These are phyloP conservation scores for Octodonta nipae DNA, from an alignment of 2,888 invertebrate species.

Conservation along the genomic window DNA sequence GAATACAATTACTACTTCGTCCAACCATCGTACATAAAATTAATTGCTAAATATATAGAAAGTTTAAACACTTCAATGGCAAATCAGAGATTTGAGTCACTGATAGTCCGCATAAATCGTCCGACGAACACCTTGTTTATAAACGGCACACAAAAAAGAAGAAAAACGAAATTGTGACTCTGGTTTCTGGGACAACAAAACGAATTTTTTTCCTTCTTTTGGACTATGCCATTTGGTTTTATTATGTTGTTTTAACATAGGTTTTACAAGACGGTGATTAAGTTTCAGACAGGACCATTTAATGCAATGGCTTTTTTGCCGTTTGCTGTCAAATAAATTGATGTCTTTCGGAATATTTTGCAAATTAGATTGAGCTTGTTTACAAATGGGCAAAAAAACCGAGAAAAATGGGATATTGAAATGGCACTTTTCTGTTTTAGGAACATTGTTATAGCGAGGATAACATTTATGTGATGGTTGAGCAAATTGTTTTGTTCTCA, in stretches of 20 bases:
- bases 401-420: too few species aligned
- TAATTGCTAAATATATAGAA: slow-evolving; percentile 36
- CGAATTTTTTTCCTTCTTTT: slow-evolving; percentile 14
- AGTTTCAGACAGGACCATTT: too few species aligned
- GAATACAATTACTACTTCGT: slow-evolving; percentile 35
- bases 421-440: too few species aligned
- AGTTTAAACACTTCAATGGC: slow-evolving; percentile 37
- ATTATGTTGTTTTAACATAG: slow-evolving; percentile 10
- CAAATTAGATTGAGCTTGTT: too few species aligned
- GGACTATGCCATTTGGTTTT: slow-evolving; percentile 12
- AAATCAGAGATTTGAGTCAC: slow-evolving; percentile 35
- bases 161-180: slow-evolving; percentile 25
- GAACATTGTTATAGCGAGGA: too few species aligned
- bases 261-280: neutral
- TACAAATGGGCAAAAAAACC: too few species aligned
- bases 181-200: slow-evolving; percentile 21
- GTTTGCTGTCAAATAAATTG: too few species aligned
- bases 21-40: slow-evolving; percentile 33
- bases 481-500: too few species aligned
- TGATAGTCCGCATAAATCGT: slow-evolving; percentile 35
- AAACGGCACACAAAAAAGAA: slow-evolving; percentile 26
- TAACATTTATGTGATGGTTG: too few species aligned
- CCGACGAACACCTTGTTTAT: slow-evolving; percentile 34
- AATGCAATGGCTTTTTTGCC: too few species aligned
- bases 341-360: too few species aligned